Evolutionary conservation across 2,113 vertebrate genomes (phyloP).

Genomic region (Chrysemys picta): DNA sequence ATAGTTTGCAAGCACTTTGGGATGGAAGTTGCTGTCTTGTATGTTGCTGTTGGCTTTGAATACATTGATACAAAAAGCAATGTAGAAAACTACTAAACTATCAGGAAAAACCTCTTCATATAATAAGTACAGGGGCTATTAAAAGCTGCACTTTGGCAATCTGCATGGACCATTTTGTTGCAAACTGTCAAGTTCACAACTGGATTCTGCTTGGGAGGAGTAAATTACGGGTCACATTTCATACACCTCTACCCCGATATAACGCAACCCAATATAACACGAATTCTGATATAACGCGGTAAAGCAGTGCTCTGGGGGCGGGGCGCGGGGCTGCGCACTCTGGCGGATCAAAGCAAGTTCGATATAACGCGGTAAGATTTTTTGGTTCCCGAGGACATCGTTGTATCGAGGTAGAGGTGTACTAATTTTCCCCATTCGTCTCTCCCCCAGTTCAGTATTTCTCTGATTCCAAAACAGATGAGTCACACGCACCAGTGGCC

Average conservation of each 20-base stretch:
- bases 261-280: too few relatives aligned
- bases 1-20: background rate
- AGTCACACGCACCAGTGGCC: background rate
- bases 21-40: background rate
- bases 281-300: too few relatives aligned
- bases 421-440: background rate
- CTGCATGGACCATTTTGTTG: background rate
- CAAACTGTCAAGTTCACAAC: background rate
- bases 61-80: background rate
- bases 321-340: too few relatives aligned
- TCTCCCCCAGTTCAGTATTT: background rate
- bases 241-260: too few relatives aligned
- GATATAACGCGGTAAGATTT: too few relatives aligned
- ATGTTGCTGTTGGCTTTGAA: background rate
- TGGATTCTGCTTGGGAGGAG: background rate
- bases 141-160: background rate
- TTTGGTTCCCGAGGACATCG: too few relatives aligned
- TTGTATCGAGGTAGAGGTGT: too few relatives aligned
- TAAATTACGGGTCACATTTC: background rate
- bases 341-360: too few relatives aligned
- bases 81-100: background rate
- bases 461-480: background rate
- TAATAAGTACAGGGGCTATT: background rate
- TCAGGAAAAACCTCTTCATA: background rate
- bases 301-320: too few relatives aligned